A percentile compares a stretch with the other conserved stretches of the same genome.
These are phyloP conservation scores for Campylomormyrus numenius DNA, from an alignment of 2,113 vertebrate species.

Conservation along the genomic window DNA sequence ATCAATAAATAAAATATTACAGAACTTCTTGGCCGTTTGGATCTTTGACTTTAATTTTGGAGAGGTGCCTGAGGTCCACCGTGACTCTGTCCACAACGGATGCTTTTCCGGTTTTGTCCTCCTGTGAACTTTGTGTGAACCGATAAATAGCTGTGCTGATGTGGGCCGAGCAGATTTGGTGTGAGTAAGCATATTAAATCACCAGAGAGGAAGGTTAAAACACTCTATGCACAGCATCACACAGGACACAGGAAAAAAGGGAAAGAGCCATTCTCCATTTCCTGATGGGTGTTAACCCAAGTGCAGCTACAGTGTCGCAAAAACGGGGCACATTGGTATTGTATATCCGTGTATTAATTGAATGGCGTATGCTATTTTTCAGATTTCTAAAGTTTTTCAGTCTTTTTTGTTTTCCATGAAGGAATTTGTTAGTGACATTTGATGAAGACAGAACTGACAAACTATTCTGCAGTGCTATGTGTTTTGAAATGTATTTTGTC, in stretches of 20 bases:
- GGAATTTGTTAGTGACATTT: not conserved
- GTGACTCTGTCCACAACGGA: not conserved
- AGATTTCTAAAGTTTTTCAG: not conserved
- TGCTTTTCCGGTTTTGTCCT: not conserved
- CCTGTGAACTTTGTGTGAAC: too few species aligned
- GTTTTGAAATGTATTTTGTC: not conserved
- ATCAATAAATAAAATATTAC: too few species aligned
- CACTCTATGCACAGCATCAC: not conserved
- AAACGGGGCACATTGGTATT: not conserved
- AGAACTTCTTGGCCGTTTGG: not conserved
- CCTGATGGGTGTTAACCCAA: not conserved
- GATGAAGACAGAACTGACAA: not conserved
- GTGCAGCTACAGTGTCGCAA: not conserved
- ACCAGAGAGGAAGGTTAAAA: not conserved
- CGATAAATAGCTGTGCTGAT: not conserved
- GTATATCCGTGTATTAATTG: not conserved
- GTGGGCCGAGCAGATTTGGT: not conserved
- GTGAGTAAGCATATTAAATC: conserved; percentile 12
- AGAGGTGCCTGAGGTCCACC: not conserved
- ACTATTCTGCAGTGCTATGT: not conserved
- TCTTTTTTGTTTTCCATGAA: not conserved
- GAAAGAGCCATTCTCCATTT: not conserved
- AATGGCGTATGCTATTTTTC: not conserved
- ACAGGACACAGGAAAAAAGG: not conserved
- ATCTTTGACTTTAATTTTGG: not conserved